Percentiles rank a stretch among this genome's conserved stretches.
phyloP scores from a whole-genome alignment of 2,113 vertebrate species.

The Zapornia atra region DNA sequence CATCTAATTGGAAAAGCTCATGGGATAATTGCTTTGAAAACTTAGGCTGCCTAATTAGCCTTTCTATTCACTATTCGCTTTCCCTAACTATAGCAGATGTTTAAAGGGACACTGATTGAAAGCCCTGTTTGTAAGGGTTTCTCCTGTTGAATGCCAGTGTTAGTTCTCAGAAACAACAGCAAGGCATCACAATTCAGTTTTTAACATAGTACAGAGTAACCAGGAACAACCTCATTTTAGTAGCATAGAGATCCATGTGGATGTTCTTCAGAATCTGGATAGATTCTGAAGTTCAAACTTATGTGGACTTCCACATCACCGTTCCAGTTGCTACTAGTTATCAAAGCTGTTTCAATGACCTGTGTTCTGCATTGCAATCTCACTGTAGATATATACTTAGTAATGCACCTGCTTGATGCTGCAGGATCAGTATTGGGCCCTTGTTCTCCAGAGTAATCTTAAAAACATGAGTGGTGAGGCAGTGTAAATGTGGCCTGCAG shows the following conservation, averaged over 20 bases:
- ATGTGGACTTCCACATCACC: not conserved
- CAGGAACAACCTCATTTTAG: not conserved
- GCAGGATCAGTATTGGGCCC: not conserved
- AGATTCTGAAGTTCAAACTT: not conserved
- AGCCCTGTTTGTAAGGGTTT: not conserved
- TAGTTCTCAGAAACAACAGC: not conserved
- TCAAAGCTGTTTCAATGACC: not conserved
- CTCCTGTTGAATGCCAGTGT: not conserved
- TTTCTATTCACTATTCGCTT: not conserved
- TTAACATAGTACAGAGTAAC: not conserved
- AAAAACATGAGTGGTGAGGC: not conserved
- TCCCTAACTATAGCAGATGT: fast-evolving
- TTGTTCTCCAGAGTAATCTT: not conserved
- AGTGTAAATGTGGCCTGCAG: not conserved
- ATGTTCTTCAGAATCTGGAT: not conserved
- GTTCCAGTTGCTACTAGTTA: not conserved
- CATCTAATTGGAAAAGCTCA: not conserved
- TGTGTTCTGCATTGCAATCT: not conserved
- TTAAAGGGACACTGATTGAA: not conserved
- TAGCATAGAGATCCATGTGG: not conserved
- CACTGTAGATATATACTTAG: not conserved
- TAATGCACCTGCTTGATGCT: not conserved
- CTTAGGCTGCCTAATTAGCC: not conserved
- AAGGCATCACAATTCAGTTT: not conserved
- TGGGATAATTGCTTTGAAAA: not conserved